These are phyloP conservation scores for Prietella phreatophila DNA, from an alignment of 2,113 vertebrate genomes.

Conservation along the genomic window DNA sequence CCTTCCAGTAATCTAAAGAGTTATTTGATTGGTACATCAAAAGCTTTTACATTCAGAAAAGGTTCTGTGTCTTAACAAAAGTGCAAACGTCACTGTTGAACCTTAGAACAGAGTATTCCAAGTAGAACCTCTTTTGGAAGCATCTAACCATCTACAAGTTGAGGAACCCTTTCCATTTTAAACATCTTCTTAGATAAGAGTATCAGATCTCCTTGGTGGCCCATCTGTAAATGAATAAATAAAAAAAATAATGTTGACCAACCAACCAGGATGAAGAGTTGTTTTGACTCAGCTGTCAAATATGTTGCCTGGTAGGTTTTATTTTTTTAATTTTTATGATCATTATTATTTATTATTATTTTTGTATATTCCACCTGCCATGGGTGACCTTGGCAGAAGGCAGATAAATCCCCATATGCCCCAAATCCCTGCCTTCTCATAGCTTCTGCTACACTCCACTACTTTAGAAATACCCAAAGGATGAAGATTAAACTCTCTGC, in stretches of 20 bases:
- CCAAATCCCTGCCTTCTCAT: constrained; percentile 22
- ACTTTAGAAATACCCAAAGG: constrained; percentile 67
- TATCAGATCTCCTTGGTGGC: neutral
- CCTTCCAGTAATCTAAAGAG: neutral
- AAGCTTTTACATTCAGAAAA: neutral
- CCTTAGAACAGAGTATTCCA: neutral
- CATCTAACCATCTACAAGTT: neutral
- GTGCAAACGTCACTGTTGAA: neutral
- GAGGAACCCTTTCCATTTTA: neutral
- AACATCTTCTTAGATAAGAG: neutral
- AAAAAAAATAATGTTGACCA: neutral
- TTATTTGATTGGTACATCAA: neutral
- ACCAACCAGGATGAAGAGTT: neutral
- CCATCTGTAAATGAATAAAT: neutral
- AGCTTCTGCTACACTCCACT: constrained; percentile 48
- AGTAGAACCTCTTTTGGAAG: constrained; percentile 1
- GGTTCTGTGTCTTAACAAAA: constrained; percentile 1
- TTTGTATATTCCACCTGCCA: neutral
- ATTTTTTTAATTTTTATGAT: neutral
- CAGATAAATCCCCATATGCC: constrained; percentile 3
- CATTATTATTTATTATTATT: neutral
- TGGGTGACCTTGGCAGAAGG: constrained; percentile 8
- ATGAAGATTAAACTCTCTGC: constrained; percentile 66
- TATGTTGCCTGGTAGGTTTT: neutral
- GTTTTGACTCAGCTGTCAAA: neutral